A percentile compares a stretch with the other conserved stretches of the same genome.
Evolutionary conservation across 2,888 invertebrate genomes (phyloP).

Genomic region (Rhingia campestris): DNA sequence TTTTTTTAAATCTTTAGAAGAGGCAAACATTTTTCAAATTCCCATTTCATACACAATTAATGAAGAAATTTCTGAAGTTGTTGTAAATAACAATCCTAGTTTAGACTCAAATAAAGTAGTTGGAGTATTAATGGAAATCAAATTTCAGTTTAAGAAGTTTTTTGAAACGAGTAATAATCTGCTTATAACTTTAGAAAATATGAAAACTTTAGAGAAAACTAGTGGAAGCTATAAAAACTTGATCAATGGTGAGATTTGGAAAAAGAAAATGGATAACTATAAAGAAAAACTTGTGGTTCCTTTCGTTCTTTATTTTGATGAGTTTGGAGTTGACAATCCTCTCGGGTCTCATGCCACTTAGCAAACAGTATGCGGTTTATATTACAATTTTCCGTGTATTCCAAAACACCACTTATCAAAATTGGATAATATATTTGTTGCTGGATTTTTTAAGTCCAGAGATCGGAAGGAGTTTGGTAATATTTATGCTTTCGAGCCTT

Average conservation of each 20-base stretch:
- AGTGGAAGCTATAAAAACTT: background rate
- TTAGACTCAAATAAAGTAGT: constrained; percentile 6
- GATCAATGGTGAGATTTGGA: background rate
- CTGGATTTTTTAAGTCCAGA: constrained; percentile 24
- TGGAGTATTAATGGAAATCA: background rate
- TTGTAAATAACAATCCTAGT: background rate
- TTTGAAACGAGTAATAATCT: background rate
- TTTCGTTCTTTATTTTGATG: constrained; percentile 9
- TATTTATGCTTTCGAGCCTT: constrained; percentile 4
- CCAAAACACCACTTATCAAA: constrained; percentile 6
- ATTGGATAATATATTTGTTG: constrained; percentile 18
- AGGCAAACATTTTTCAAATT: too few species aligned
- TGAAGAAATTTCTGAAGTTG: too few species aligned
- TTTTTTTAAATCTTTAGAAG: too few species aligned
- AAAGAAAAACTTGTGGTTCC: constrained; percentile 6
- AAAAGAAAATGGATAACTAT: background rate
- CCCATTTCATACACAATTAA: background rate
- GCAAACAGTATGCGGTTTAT: constrained; percentile 21
- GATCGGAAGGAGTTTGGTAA: constrained; percentile 6
- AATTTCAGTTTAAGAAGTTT: constrained; percentile 10
- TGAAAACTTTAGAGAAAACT: background rate
- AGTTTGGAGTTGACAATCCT: constrained; percentile 25
- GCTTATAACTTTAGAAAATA: constrained; percentile 1
- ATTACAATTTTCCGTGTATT: constrained; percentile 23
- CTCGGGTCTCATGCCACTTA: constrained; percentile 9